Evolutionary conservation across 2,797 vertebrate genomes (phyloP).

Genomic region (Perodicticus potto): DNA sequence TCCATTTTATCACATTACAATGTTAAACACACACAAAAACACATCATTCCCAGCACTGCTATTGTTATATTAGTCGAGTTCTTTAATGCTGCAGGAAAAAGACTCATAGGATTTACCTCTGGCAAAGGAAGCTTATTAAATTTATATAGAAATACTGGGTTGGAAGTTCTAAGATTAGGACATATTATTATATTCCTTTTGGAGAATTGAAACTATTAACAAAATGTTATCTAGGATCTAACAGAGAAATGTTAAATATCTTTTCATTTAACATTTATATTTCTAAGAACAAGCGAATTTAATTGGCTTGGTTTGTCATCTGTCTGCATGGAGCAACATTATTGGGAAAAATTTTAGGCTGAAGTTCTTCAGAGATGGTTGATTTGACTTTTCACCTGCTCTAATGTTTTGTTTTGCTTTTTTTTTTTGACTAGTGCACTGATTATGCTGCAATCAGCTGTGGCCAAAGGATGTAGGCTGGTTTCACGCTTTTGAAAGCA

Average conservation of each 20-base stretch:
- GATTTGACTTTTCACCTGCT: not conserved
- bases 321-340: not conserved
- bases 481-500: conserved; percentile 17
- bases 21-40: conserved; percentile 39
- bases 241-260: not conserved
- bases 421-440: not conserved
- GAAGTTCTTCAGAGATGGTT: not conserved
- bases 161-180: conserved; percentile 3
- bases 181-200: not conserved
- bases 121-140: not conserved
- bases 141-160: conserved; percentile 5
- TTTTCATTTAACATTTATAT: conserved; percentile 26
- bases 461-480: not conserved
- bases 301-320: not conserved
- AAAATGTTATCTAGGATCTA: not conserved
- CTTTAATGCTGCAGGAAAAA: conserved; percentile 49
- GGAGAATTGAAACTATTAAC: not conserved
- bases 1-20: conserved; percentile 43
- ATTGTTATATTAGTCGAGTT: conserved; percentile 39
- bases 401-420: not conserved
- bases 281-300: conserved; percentile 21
- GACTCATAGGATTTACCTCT: conserved; percentile 8
- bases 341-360: not conserved
- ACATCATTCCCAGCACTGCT: not conserved
- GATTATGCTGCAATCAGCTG: not conserved